A percentile compares a stretch with the other conserved stretches of the same genome.
phyloP scores from a whole-genome alignment of 2,797 vertebrate species.

The Silurus lanzhouensis region DNA sequence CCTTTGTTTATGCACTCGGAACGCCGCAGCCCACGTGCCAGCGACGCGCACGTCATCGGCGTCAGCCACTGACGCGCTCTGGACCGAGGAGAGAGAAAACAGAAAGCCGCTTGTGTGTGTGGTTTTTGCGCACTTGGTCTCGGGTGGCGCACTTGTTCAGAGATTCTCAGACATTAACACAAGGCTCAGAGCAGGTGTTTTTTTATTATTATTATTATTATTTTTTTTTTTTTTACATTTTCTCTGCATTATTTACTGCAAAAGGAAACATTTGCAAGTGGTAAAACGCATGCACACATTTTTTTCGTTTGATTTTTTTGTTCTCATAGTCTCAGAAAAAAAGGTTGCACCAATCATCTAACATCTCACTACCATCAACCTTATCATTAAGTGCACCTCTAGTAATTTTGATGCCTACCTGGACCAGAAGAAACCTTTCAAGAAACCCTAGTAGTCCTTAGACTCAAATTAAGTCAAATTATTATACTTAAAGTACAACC shows the following conservation, averaged over 20 bases:
- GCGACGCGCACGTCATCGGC: conserved; percentile 74
- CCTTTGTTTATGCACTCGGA: conserved; percentile 91
- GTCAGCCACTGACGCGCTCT: conserved; percentile 68
- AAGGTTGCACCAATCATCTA: no score
- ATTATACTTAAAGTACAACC: background rate
- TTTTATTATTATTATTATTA: no score
- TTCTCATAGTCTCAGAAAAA: no score
- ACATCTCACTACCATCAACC: background rate
- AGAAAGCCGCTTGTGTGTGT: conserved; percentile 28
- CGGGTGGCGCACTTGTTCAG: conserved; percentile 23
- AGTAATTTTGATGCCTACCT: background rate
- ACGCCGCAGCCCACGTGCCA: conserved; percentile 75
- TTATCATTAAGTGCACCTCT: background rate
- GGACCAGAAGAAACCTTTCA: background rate
- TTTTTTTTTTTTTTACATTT: no score
- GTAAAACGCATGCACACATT: no score
- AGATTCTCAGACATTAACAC: background rate
- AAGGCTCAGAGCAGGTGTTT: background rate
- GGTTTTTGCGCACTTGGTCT: background rate
- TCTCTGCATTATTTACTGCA: no score
- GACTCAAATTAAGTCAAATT: background rate
- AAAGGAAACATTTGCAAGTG: no score
- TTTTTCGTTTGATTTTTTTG: no score
- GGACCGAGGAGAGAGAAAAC: conserved; percentile 57
- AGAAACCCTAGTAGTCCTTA: background rate